A percentile compares a stretch with the other conserved stretches of the same genome.
These are phyloP conservation scores for Cryptosula pallasiana DNA, from an alignment of 2,888 invertebrate species.

Conservation along the genomic window DNA sequence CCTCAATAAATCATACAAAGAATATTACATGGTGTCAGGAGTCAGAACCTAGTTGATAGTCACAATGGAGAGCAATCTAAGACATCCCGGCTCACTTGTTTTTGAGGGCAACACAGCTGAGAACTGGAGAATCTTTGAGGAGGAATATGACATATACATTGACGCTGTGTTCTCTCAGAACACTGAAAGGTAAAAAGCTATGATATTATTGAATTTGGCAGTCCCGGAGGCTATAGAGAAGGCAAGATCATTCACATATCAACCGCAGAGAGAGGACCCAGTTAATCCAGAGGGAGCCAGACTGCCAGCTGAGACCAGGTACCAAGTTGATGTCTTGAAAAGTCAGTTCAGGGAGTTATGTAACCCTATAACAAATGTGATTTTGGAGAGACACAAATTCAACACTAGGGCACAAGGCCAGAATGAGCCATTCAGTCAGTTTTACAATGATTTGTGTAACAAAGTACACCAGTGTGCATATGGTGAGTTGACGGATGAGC, in stretches of 20 bases:
- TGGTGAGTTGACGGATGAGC: not conserved
- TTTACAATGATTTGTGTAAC: not conserved
- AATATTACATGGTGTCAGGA: not conserved
- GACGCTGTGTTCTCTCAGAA: not conserved
- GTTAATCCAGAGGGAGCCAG: not conserved
- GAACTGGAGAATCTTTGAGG: not conserved
- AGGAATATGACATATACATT: not conserved
- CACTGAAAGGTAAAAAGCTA: not conserved
- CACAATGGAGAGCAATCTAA: not conserved
- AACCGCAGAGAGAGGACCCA: not conserved
- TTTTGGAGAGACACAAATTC: not conserved
- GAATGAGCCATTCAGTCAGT: not conserved
- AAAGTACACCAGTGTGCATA: not conserved
- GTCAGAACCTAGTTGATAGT: not conserved
- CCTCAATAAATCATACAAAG: not conserved
- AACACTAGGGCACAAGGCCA: not conserved
- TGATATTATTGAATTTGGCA: not conserved
- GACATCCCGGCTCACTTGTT: not conserved
- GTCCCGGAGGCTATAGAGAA: not conserved
- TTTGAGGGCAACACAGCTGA: not conserved
- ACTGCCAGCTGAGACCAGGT: not conserved
- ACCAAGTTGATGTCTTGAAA: not conserved
- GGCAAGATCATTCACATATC: not conserved
- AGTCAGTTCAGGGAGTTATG: not conserved
- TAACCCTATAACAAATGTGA: not conserved